Evolutionary conservation across 2,888 invertebrate genomes (phyloP), one percentile per base, ranked within the genome.

Genomic region (Geophilus truncorum): DNA sequence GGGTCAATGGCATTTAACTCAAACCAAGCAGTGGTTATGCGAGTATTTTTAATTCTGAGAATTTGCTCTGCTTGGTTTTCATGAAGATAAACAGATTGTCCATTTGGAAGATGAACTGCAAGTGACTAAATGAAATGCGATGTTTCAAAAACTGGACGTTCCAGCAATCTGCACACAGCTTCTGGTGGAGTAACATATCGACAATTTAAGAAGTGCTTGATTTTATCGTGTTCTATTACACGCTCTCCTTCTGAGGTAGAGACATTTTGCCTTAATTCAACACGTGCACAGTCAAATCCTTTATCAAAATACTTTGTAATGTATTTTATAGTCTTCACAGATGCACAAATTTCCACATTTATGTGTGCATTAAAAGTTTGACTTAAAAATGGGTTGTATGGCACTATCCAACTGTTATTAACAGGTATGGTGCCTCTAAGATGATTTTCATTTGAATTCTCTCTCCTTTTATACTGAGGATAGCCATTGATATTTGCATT

Each of bases 251-350:
- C 34, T 34, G 15, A 7, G 28, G 57, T 79, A 21, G 79, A 51
- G n/a, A n/a, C n/a, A n/a, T n/a, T n/a, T n/a, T n/a, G n/a, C n/a
- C n/a, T n/a, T n/a, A n/a, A n/a, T n/a, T n/a, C n/a, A n/a, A n/a
- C n/a, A n/a, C n/a, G n/a, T n/a, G n/a, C n/a, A 79, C 75, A 80
- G 36, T 76, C 80, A 15, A 32, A 40, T 9, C 84, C 83, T 81
- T 84, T 84, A 75, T 83, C 82, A 0, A 84, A 79, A 75, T 85
- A 85, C 78, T 84, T 84, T n/a, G 62, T 82, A 12, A 88, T 84
- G 81, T 87, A 87, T 84, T 87, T 87, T 25, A 87, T 86, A 0
- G 85, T 84, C 82, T 87, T 87, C 0, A 88, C 86, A 0, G 87
- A 88, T 83, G 84, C 85, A 81, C 87, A 88, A 81, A 78, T 85